Evolutionary conservation across 2,888 invertebrate genomes (phyloP), one percentile per base, ranked within the genome.

Genomic region (Ctena decussata): DNA sequence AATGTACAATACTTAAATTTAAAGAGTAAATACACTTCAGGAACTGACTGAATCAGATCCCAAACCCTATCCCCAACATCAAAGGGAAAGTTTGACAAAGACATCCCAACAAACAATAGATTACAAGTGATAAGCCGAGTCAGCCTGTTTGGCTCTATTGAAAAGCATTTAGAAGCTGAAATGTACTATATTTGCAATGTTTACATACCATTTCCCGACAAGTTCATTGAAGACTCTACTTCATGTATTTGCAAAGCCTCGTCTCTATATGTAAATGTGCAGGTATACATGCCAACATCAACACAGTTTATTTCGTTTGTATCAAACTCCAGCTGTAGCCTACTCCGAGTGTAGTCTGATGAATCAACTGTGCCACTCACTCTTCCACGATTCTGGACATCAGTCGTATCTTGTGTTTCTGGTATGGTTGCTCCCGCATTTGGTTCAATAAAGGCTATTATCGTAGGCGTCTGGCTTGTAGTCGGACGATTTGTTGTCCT

Each of bases 271-370:
- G 21, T 12, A 11, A 65, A 18, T 21, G 73, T 65, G 65, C 79
- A 79, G 11, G 11, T 35, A 35, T 79, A 79, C 21, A 11, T 30
- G 27, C 60, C 65, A 27, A 24, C 79, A 79, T 79, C 73, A 0
- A 24, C 21, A 73, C 79, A 79, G n/a, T 32, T 30, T 18, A 79
- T 6, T 24, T n/a, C 24, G 2, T 3, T 3, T 32, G 72, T 41
- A 5, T 73, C 6, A 24, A 79, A 44, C 21, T 15, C n/a, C 1
- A 79, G 1, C 11, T 41, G n/a, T 18, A 44, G n/a, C 46, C 18
- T n/a, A n/a, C 12, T 49, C 60, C 46, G n/a, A 8, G 46, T 49
- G 65, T 18, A 24, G 49, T 74, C 27, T 35, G 32, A 2, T 24
- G 30, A 37, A 35, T 49, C 30, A 24, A 49, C 24, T 21, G 69